Percentiles rank a stretch among this genome's conserved stretches.
phyloP scores from a whole-genome alignment of 2,888 invertebrate genomes.

The Macrosiphum euphorbiae region DNA sequence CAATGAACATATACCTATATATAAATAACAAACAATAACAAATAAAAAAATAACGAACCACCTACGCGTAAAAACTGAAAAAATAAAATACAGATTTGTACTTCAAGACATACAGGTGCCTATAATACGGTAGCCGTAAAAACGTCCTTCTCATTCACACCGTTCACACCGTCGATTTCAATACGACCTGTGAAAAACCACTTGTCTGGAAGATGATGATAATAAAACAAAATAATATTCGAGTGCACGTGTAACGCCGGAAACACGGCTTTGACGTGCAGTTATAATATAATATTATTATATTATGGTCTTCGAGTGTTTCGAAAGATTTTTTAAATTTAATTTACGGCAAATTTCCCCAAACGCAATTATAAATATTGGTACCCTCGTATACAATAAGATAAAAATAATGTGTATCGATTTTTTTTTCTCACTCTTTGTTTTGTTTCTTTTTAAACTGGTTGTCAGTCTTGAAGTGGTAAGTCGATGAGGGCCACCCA shows the following conservation, averaged over 20 bases:
- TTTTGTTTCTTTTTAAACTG: background rate
- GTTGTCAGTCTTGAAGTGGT: constrained; percentile 14
- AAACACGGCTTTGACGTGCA: background rate
- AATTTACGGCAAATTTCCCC: background rate
- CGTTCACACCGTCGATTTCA: background rate
- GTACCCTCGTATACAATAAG: background rate
- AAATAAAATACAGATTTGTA: background rate
- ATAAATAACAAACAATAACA: background rate
- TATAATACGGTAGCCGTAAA: background rate
- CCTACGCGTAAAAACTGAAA: background rate
- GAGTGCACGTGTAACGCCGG: background rate
- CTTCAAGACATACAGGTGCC: too few relatives aligned
- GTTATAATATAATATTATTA: background rate
- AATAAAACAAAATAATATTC: constrained; percentile 12
- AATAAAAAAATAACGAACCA: background rate
- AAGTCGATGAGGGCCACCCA: constrained; percentile 13
- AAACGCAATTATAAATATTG: background rate
- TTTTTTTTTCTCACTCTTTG: background rate
- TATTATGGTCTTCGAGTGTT: constrained; percentile 5
- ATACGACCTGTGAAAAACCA: background rate
- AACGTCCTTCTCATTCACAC: background rate
- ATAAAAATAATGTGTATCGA: background rate
- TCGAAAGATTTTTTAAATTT: background rate
- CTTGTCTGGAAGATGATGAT: background rate
- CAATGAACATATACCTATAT: background rate